These are phyloP conservation scores for Drosophila anomelani DNA, from an alignment of 2,888 invertebrate species.

Conservation along the genomic window DNA sequence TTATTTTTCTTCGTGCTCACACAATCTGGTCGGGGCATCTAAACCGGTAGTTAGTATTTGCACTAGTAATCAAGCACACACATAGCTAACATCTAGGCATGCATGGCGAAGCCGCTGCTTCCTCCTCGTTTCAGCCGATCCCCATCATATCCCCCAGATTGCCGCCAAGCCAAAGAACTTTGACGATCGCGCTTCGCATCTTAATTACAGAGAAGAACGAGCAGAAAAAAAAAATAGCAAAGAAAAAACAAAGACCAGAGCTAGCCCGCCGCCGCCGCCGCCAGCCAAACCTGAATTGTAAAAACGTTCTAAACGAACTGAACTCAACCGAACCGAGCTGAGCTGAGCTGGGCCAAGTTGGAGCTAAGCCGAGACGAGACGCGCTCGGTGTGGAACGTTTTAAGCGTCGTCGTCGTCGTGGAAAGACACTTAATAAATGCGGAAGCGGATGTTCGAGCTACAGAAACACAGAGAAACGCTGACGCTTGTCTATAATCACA, in stretches of 20 bases:
- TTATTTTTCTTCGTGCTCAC: conserved; percentile 10
- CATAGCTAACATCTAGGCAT: conserved; percentile 75
- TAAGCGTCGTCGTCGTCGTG: conserved; percentile 65
- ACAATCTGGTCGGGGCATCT: conserved; percentile 64
- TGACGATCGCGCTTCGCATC: conserved; percentile 79
- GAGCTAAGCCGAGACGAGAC: conserved; percentile 4
- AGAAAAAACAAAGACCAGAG: conserved; percentile 48
- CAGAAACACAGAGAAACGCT: conserved; percentile 47
- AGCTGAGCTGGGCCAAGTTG: conserved; percentile 10
- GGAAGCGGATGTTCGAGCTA: conserved; percentile 83
- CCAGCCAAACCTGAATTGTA: conserved; percentile 76
- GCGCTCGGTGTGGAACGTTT: conserved; percentile 54
- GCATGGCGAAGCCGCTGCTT: conserved; percentile 58
- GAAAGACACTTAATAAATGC: conserved; percentile 82
- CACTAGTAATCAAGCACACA: conserved; percentile 74
- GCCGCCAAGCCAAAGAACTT: conserved; percentile 62
- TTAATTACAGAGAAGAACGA: conserved; percentile 69
- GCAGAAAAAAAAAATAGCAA: conserved; percentile 53
- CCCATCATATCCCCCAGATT: conserved; percentile 12
- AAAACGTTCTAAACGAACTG: conserved; percentile 74
- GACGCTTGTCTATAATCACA: conserved; percentile 79
- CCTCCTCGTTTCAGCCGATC: conserved; percentile 18
- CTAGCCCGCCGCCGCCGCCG: conserved; percentile 10
- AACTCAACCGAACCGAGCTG: conserved; percentile 41
- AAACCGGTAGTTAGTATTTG: conserved; percentile 78